Conservation (phyloP, 2,113 vertebrate species). For the Daubentonia madagascariensis region DNA sequence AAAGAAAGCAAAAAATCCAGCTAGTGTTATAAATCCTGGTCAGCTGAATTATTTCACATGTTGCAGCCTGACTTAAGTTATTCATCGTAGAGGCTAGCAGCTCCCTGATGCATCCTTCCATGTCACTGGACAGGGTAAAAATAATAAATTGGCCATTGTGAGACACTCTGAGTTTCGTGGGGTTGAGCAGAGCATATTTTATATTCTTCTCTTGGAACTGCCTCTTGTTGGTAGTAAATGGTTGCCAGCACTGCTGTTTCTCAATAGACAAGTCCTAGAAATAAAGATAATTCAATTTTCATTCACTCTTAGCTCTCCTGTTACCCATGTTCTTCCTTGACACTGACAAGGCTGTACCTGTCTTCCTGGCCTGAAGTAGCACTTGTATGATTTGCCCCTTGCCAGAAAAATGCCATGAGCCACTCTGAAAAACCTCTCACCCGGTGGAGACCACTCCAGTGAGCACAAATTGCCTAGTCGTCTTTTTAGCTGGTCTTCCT, state of each 20-base stretch:
- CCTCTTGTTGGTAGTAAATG: slow-evolving; percentile 87
- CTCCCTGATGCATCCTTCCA: slow-evolving; percentile 82
- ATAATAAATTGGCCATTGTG: slow-evolving; percentile 84
- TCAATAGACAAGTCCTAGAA: slow-evolving; percentile 78
- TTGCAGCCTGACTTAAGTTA: slow-evolving; percentile 82
- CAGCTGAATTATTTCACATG: slow-evolving; percentile 84
- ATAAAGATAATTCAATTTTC: slow-evolving; percentile 74
- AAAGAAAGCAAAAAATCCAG: slow-evolving; percentile 79
- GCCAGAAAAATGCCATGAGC: slow-evolving; percentile 41
- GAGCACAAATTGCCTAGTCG: slow-evolving; percentile 1
- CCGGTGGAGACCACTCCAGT: slow-evolving; percentile 42
- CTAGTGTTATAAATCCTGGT: slow-evolving; percentile 84
- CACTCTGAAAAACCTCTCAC: slow-evolving; percentile 42
- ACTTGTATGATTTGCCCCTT: slow-evolving; percentile 28
- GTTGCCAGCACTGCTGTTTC: slow-evolving; percentile 78
- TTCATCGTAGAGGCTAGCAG: slow-evolving; percentile 82
- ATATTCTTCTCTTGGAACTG: slow-evolving; percentile 80
- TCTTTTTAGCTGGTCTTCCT: neutral
- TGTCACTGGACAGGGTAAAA: slow-evolving; percentile 82
- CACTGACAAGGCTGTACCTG: slow-evolving; percentile 58
- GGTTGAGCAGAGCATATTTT: slow-evolving; percentile 78
- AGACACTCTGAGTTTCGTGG: slow-evolving; percentile 77
- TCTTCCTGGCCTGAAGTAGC: slow-evolving; percentile 52
- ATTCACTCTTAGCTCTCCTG: slow-evolving; percentile 63
- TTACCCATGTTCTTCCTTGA: slow-evolving; percentile 66